Evolutionary conservation across 2,888 invertebrate species (phyloP).

Genomic region (Microplitis deprimator): DNA sequence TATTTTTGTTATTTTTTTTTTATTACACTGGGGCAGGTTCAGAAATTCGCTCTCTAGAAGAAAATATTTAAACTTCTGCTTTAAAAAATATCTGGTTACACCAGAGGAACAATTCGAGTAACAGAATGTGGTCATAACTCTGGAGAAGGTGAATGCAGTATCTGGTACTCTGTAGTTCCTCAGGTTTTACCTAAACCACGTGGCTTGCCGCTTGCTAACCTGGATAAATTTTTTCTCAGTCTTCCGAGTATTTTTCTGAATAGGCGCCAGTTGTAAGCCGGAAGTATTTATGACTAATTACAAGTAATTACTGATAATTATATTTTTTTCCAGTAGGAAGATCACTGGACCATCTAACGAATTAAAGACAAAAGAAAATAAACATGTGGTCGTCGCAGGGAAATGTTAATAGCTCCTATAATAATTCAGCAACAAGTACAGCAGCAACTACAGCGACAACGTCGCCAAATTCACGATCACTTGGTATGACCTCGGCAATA

Average conservation of each 20-base stretch:
- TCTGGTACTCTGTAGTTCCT: too few relatives aligned
- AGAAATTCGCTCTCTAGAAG: background rate
- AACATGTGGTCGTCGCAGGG: conserved; percentile 63
- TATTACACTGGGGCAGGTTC: background rate
- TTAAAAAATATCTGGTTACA: too few relatives aligned
- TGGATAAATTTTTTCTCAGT: too few relatives aligned
- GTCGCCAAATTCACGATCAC: conserved; percentile 76
- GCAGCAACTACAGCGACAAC: conserved; percentile 72
- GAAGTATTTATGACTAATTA: too few relatives aligned
- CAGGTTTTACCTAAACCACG: too few relatives aligned
- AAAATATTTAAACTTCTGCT: too few relatives aligned
- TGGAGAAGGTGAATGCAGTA: too few relatives aligned
- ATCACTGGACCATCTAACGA: background rate
- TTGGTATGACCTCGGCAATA: conserved; percentile 96
- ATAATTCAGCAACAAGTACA: conserved; percentile 29
- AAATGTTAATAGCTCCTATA: conserved; percentile 49
- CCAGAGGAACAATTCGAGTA: too few relatives aligned
- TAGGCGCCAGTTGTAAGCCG: too few relatives aligned
- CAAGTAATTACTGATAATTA: background rate
- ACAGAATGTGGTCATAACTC: too few relatives aligned
- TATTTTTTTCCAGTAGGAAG: background rate
- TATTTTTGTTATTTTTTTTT: background rate
- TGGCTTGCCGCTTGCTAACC: too few relatives aligned
- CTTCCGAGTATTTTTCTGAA: too few relatives aligned
- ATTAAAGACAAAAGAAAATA: conserved; percentile 43